Conservation (phyloP, 2,797 vertebrate genomes). For the Rallus crepitans region DNA sequence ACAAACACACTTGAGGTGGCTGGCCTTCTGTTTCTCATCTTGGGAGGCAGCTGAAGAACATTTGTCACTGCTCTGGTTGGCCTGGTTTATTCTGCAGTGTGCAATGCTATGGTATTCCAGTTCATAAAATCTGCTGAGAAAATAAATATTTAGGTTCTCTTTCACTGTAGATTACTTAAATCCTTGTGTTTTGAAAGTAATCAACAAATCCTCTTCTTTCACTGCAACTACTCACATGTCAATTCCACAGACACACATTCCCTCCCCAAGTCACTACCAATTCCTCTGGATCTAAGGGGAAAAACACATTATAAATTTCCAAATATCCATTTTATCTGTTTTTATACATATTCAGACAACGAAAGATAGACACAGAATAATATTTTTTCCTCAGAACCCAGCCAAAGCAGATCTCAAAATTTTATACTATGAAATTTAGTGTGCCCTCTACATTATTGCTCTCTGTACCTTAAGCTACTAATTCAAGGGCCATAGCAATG, state of each 20-base stretch:
- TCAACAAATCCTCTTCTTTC: not conserved
- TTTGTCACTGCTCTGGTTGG: too few relatives aligned
- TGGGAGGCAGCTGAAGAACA: too few relatives aligned
- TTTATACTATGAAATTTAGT: not conserved
- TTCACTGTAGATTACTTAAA: not conserved
- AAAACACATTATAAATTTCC: not conserved
- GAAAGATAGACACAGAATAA: not conserved
- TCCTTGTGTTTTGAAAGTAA: not conserved
- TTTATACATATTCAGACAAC: not conserved
- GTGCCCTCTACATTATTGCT: not conserved
- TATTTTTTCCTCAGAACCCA: not conserved
- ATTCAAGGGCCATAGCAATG: not conserved
- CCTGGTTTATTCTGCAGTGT: not conserved
- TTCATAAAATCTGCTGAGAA: not conserved
- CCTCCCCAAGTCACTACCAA: not conserved
- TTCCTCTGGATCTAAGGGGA: not conserved
- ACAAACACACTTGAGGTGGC: too few relatives aligned
- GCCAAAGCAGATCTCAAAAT: not conserved
- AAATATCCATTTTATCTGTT: not conserved
- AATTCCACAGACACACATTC: too few relatives aligned
- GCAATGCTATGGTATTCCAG: not conserved
- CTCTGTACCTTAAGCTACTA: not conserved
- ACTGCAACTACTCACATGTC: not conserved
- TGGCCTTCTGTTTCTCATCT: too few relatives aligned
- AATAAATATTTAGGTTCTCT: not conserved